Base-by-base conservation (phyloP, 2,888 invertebrate species). In the Aleiodes testaceus region DNA sequence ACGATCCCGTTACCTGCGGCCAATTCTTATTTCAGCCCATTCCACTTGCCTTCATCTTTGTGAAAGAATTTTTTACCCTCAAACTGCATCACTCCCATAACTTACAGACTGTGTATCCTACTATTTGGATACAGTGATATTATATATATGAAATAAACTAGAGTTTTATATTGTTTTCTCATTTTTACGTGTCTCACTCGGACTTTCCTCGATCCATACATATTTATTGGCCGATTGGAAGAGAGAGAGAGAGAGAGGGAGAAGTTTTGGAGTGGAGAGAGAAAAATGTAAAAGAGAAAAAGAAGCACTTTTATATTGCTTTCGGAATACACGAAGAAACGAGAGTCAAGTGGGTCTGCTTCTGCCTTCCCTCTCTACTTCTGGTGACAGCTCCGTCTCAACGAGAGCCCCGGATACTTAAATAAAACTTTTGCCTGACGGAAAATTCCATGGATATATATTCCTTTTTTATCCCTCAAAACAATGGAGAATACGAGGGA, bases 1-100 rank as follows among this genome's bases (percentile, higher is more conserved):
- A 80, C 82, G 85, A 86, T 85, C 85, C 81, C 79, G 81, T 85
- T 85, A 85, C 84, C 82, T 80, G 81, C 81, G 81, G 82, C 84
- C 82, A 84, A 85, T 85, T 85, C 78, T 72, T 74, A 64, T 68
- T 63, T 42, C 50, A 42, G 45, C 50, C 26, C 53, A 26, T 53
- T n/a, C 55, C 36, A 18, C 52, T 12, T 2, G 11, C 22, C 45
- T 45, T 45, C n/a, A 45, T 20, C 11, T 11, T 52, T 12, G 45
- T 59, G 11, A 9, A 42, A 20, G 53, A 26, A 26, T 26, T 26
- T 26, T 30, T 49, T 52, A 49, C 49, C 16, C 52, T 12, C 7
- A 26, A 30, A 20, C 20, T 53, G 53, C 14, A 52, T 18, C 11
- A 7, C 53, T n/a, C 53, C 14, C 30, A 22, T 52, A 52, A 18